Evolutionary conservation across 1,140 invertebrate genomes (phyloP), one percentile per base, ranked within the genome.

Genomic region (Camponotus vicinus): DNA sequence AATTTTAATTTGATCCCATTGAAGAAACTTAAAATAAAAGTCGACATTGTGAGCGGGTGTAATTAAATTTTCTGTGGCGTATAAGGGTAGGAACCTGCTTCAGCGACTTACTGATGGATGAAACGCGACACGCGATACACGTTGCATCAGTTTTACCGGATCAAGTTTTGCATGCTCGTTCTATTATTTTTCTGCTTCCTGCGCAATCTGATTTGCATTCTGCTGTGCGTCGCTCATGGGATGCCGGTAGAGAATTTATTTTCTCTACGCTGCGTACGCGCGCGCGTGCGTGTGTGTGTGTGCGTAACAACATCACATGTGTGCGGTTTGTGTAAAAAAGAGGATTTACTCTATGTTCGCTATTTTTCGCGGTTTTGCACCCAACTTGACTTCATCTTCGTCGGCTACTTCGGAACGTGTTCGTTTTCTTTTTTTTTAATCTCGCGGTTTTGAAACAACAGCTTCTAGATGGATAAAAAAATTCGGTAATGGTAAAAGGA

Each of bases 111-210:
- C 27, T 64, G 64, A 77, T 64, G 76, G 37, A 64, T 64, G 34
- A 76, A 88, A 88, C 15, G 37, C 13, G 34, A 82, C 66, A 86
- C 21, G 18, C 8, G 40, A 64, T 77, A 71, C 15, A 37, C 45
- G 70, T 55, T 71, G 59, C 34, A 59, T 82, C 37, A 63, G 32
- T 82, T 55, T 52, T 49, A 64, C 57, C 64, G 70, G 42, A 89
- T 88, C 66, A 71, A 64, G 55, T 87, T 89, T 84, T 85, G 64
- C 76, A 86, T 66, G 77, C 49, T 89, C 73, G 42, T 37, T 42
- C 13, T 32, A 37, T 73, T 59, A 85, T 55, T 89, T 70, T 87
- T 82, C 37, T 76, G 73, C 42, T 55, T 37, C 52, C 32, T 18
- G 63, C 4, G 34, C 77, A 69, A 69, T 1, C 32, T 79, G 45